Percentiles rank a stretch among this genome's conserved stretches.
These are phyloP conservation scores for Eleginops maclovinus DNA, from an alignment of 2,113 vertebrate species.

Conservation along the genomic window DNA sequence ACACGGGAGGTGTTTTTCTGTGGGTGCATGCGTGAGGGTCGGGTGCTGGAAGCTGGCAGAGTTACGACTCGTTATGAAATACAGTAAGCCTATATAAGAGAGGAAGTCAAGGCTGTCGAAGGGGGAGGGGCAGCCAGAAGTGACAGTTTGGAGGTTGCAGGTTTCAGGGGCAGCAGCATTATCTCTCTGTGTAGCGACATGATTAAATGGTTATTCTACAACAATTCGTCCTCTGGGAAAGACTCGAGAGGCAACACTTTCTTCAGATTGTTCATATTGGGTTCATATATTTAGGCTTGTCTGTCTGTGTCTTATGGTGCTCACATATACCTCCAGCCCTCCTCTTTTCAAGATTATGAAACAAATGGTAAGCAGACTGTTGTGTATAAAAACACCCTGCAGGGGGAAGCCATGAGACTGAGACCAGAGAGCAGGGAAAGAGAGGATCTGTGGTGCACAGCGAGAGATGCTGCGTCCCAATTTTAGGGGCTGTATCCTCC, in stretches of 20 bases:
- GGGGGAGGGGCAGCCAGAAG: background rate
- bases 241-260: background rate
- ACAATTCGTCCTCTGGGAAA: background rate
- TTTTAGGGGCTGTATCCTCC: constrained; percentile 9
- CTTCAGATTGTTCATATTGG: background rate
- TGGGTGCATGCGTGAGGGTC: constrained; percentile 24
- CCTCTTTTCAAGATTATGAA: constrained; percentile 16
- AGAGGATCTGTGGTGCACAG: background rate
- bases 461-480: background rate
- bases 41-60: constrained; percentile 7
- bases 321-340: constrained; percentile 17
- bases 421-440: background rate
- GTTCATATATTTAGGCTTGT: background rate
- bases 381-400: constrained; percentile 27
- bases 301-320: background rate
- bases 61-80: background rate
- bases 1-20: constrained; percentile 23
- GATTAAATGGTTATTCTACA: constrained; percentile 1
- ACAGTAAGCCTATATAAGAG: background rate
- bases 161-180: background rate
- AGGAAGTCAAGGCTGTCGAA: background rate
- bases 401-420: constrained; percentile 59
- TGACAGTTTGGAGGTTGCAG: background rate
- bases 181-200: background rate
- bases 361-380: constrained; percentile 16